Evolutionary conservation across 30 jellyfish, hydroid and myxozoan genomes (phyloP).

Genomic region (Hydra vulgaris): DNA sequence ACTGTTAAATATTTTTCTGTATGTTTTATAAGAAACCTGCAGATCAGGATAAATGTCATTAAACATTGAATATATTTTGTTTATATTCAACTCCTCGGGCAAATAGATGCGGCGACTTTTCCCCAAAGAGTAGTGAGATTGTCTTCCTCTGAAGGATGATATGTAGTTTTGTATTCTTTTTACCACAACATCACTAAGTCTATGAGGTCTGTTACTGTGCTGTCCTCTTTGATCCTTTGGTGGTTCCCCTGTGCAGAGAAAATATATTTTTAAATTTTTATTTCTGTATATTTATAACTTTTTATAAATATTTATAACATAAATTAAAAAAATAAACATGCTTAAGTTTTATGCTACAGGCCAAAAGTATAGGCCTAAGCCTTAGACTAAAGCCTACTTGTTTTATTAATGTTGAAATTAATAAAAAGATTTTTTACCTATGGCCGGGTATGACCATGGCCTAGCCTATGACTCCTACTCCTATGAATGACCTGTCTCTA

Average conservation of each 20-base stretch:
- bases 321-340: neutral
- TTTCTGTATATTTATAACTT: too few species aligned
- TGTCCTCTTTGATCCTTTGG: neutral
- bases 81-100: neutral
- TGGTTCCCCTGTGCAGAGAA: neutral
- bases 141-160: too few species aligned
- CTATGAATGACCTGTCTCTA: neutral
- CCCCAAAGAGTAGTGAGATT: neutral
- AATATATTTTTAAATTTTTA: too few species aligned
- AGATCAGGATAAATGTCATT: neutral
- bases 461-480: too few species aligned
- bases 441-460: too few species aligned
- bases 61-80: neutral
- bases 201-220: neutral
- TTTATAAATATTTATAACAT: too few species aligned
- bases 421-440: neutral
- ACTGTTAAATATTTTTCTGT: neutral
- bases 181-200: too few species aligned
- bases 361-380: neutral
- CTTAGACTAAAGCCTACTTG: neutral
- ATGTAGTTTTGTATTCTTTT: too few species aligned
- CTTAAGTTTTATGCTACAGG: neutral
- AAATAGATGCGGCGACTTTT: neutral
- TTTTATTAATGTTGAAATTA: too few species aligned
- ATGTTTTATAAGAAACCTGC: neutral